phyloP scores from a whole-genome alignment of 2,888 invertebrate genomes.

The Clepsis dumicolana region DNA sequence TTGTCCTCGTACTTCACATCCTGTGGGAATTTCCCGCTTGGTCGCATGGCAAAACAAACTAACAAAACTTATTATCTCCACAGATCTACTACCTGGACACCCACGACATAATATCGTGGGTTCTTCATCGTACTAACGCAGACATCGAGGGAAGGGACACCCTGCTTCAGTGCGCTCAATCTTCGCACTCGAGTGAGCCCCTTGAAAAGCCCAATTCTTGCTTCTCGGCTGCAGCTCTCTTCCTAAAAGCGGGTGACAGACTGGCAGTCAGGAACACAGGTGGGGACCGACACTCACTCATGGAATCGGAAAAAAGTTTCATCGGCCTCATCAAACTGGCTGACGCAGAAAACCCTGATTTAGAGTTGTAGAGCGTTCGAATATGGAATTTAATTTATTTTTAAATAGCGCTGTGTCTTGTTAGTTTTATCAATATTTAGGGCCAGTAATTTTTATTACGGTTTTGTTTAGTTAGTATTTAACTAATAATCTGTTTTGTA shows the following conservation, averaged over 20 bases:
- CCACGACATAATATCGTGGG: slow-evolving; percentile 92
- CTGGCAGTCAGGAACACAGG: slow-evolving; percentile 90
- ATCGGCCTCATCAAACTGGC: slow-evolving; percentile 93
- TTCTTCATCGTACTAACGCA: slow-evolving; percentile 87
- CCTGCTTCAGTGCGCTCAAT: slow-evolving; percentile 91
- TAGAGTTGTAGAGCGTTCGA: slow-evolving; percentile 61
- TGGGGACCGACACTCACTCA: slow-evolving; percentile 88
- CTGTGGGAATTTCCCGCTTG: background rate
- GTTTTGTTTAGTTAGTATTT: slow-evolving; percentile 27
- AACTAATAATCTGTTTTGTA: slow-evolving; percentile 15
- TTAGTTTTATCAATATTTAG: slow-evolving; percentile 1
- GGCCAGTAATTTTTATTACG: background rate
- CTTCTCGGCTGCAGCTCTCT: slow-evolving; percentile 89
- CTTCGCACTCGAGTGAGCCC: slow-evolving; percentile 84
- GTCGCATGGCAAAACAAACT: slow-evolving; percentile 18
- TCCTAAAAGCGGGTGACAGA: slow-evolving; percentile 88
- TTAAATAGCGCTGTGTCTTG: slow-evolving; percentile 31
- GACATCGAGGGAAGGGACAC: slow-evolving; percentile 85
- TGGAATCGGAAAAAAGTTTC: slow-evolving; percentile 92
- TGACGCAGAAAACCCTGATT: slow-evolving; percentile 78
- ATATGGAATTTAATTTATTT: slow-evolving; percentile 18
- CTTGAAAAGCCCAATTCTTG: slow-evolving; percentile 90
- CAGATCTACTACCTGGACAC: slow-evolving; percentile 93
- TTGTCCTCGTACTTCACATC: slow-evolving; percentile 15
- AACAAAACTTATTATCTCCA: slow-evolving; percentile 39